Evolutionary conservation across 1,140 invertebrate genomes (phyloP), one percentile per base, ranked within the genome.

Genomic region (Hycleus phaleratus): DNA sequence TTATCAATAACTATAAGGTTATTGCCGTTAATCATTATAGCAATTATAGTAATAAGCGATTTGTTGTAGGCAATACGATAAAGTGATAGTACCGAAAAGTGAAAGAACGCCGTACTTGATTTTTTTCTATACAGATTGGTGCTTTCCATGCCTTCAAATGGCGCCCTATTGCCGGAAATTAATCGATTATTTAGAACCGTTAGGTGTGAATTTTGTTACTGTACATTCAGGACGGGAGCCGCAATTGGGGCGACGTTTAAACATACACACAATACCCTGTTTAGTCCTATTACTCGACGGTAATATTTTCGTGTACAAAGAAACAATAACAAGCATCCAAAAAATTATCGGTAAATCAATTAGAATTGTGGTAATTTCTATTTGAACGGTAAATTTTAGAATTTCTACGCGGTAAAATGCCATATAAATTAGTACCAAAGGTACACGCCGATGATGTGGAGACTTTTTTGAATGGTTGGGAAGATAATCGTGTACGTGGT

Each of bases 111-210:
- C 93, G 8, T 86, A 90, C 60, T 74, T 97, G 39, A 80, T 97
- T 26, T 82, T 95, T 60, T 91, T 93, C 69, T 96, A 95, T 73
- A 88, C 90, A 3, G 93, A 96, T 73, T 93, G 91, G 85, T 97
- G 93, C 74, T 91, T 93, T 73, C 81, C 89, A 32, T 97, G 94
- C 73, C 81, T 92, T 43, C 83, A 91, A 72, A 82, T 88, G 11
- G 90, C 93, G 50, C 85, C 84, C 3, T 81, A 88, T 5, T 91
- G 93, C 81, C 81, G 89, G 58, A 83, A 87, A 59, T 76, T 95
- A 25, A 84, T 91, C 12, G 85, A 91, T 63, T 87, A 95, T 46
- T 73, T 97, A 7, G 90, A 93, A 68, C 88, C 88, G 3, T 67
- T 87, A 18, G 86, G 86, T 44, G 79, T 86, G 42, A 82, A 81